phyloP scores from a whole-genome alignment of 2,113 vertebrate species.

The Lampris megalopsis region DNA sequence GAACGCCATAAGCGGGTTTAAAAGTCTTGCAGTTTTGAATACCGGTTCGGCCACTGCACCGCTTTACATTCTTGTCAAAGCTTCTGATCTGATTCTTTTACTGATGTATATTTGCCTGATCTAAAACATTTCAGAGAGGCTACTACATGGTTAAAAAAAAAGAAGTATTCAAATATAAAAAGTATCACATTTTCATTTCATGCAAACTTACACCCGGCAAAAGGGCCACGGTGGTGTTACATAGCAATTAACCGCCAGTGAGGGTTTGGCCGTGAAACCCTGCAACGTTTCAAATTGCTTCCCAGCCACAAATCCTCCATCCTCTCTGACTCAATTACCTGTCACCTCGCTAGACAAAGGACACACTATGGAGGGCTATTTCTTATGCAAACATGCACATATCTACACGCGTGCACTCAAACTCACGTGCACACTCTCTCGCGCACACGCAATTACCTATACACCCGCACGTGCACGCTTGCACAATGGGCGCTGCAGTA shows the following conservation, averaged over 20 bases:
- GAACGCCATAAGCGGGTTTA: neutral
- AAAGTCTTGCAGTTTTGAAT: constrained; percentile 1
- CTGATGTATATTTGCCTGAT: neutral
- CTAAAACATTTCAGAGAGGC: neutral
- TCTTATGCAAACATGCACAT: constrained; percentile 54
- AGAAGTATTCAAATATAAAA: neutral
- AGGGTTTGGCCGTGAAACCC: constrained; percentile 65
- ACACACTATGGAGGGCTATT: constrained; percentile 47
- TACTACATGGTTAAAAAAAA: neutral
- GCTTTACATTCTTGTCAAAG: neutral
- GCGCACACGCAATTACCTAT: constrained; percentile 1
- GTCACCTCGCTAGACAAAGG: constrained; percentile 68
- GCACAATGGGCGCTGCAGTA: constrained; percentile 54
- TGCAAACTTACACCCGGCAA: constrained; percentile 16
- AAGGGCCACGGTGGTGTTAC: constrained; percentile 52
- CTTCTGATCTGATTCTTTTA: neutral
- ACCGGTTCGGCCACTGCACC: neutral
- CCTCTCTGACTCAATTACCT: constrained; percentile 74
- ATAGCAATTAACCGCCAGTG: constrained; percentile 71
- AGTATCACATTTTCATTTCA: constrained; percentile 41
- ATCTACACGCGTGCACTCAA: constrained; percentile 22
- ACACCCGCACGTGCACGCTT: constrained; percentile 33
- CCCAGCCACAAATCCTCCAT: constrained; percentile 67
- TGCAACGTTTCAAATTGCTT: constrained; percentile 73
- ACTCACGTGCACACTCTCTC: constrained; percentile 18